Percentiles rank a stretch among this genome's conserved stretches.
Evolutionary conservation across 2,888 invertebrate species (phyloP).

Genomic region (Hyalella azteca): DNA sequence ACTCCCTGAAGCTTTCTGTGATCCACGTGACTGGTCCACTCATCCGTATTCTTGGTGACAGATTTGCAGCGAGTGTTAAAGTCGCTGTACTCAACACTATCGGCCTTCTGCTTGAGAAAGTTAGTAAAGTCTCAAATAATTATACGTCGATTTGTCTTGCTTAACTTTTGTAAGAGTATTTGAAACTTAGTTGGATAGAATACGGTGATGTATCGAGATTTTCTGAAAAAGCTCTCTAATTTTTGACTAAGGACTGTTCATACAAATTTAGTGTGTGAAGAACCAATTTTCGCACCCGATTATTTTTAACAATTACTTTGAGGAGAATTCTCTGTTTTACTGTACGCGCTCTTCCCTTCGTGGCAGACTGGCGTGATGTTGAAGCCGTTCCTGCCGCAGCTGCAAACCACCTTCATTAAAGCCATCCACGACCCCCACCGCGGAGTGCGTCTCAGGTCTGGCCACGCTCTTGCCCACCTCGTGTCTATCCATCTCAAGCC

Average conservation of each 20-base stretch:
- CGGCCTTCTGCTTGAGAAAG: conserved; percentile 88
- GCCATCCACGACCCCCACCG: conserved; percentile 89
- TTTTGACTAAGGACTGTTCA: neutral
- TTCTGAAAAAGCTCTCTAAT: neutral
- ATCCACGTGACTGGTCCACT: conserved; percentile 97
- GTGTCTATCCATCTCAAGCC: conserved; percentile 91
- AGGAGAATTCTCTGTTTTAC: too few relatives aligned
- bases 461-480: conserved; percentile 82
- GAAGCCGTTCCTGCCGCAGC: conserved; percentile 96
- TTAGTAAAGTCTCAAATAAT: too few relatives aligned
- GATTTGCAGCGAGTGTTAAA: conserved; percentile 92
- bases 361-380: conserved; percentile 86
- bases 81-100: conserved; percentile 94
- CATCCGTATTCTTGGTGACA: conserved; percentile 89
- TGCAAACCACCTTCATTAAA: conserved; percentile 97
- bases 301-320: too few relatives aligned
- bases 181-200: too few relatives aligned
- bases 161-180: too few relatives aligned
- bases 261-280: too few relatives aligned
- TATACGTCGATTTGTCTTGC: too few relatives aligned
- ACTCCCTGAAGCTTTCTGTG: conserved; percentile 91
- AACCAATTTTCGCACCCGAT: too few relatives aligned
- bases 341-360: conserved; percentile 32
- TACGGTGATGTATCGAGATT: too few relatives aligned
- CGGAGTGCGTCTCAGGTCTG: conserved; percentile 86